These are phyloP conservation scores for Rhopalosiphum nymphaeae DNA, from an alignment of 2,888 invertebrate species.

Conservation along the genomic window DNA sequence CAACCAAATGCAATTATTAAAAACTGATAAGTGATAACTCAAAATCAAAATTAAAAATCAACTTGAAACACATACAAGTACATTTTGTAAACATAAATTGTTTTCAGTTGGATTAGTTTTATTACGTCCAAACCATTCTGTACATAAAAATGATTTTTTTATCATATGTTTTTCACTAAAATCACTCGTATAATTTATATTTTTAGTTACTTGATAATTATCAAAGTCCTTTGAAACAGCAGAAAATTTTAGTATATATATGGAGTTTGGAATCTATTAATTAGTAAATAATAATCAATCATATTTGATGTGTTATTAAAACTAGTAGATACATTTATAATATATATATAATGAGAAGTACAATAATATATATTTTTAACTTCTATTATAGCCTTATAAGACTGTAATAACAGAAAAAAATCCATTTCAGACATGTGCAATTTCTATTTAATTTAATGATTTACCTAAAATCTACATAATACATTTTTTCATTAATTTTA, in stretches of 20 bases:
- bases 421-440: too few relatives aligned
- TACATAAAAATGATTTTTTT: background rate
- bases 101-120: background rate
- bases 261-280: constrained; percentile 9
- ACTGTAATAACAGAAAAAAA: background rate
- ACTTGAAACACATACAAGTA: background rate
- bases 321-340: background rate
- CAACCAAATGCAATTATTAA: background rate
- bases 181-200: background rate
- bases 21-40: background rate
- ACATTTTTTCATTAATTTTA: too few relatives aligned
- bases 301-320: background rate
- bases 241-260: background rate
- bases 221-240: background rate
- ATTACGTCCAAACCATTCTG: background rate
- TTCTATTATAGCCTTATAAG: background rate
- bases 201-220: background rate
- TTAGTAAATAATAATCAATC: background rate
- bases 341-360: background rate
- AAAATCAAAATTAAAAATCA: background rate
- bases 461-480: too few relatives aligned
- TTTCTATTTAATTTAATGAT: too few relatives aligned
- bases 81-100: background rate
- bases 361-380: background rate
- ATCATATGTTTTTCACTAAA: background rate